Evolutionary conservation across 1,140 invertebrate genomes (phyloP).

Genomic region (Cheumatopsyche charites): DNA sequence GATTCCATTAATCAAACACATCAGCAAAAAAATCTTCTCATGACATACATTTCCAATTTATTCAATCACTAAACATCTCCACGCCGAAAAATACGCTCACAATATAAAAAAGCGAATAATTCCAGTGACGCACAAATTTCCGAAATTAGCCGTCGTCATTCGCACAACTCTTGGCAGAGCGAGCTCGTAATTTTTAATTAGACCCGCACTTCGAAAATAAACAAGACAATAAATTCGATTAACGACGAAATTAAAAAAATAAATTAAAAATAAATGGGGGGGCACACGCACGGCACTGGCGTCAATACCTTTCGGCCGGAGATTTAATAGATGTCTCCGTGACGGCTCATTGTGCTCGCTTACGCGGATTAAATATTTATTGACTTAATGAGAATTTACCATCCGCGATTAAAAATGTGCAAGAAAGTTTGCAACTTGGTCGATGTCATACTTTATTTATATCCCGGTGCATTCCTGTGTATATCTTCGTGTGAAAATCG

Average conservation of each 20-base stretch:
- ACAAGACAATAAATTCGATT: neutral
- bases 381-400: slow-evolving; percentile 48
- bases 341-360: slow-evolving; percentile 46
- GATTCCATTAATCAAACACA: too few relatives aligned
- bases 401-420: slow-evolving; percentile 44
- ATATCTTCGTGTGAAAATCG: neutral
- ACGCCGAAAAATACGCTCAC: too few relatives aligned
- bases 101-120: too few relatives aligned
- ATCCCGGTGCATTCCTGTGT: too few relatives aligned
- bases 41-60: too few relatives aligned
- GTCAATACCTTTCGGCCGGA: slow-evolving; percentile 36
- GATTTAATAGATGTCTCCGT: slow-evolving; percentile 47
- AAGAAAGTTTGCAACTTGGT: too few relatives aligned
- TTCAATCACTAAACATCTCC: too few relatives aligned
- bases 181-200: neutral
- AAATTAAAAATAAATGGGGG: too few relatives aligned
- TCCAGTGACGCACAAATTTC: neutral
- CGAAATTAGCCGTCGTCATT: slow-evolving; percentile 5
- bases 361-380: slow-evolving; percentile 48
- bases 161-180: neutral
- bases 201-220: neutral
- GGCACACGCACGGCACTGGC: slow-evolving; percentile 29
- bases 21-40: too few relatives aligned
- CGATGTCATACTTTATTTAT: too few relatives aligned
- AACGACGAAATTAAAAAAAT: too few relatives aligned